These are phyloP conservation scores for Glyptemys insculpta DNA, from an alignment of 2,797 vertebrate species.

Conservation along the genomic window DNA sequence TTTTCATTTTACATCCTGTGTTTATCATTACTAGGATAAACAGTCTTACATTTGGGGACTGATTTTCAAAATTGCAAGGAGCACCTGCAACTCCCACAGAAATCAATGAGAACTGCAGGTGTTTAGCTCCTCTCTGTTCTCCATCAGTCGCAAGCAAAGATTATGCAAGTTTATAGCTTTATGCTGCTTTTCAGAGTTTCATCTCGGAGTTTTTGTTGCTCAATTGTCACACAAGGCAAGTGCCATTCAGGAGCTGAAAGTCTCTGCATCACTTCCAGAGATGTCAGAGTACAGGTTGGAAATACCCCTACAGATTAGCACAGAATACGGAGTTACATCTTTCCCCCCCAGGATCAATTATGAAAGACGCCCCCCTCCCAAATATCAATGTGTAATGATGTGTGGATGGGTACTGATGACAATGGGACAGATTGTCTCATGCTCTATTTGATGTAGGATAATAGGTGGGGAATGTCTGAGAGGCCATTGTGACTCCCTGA, in stretches of 20 bases:
- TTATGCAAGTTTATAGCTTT: not conserved
- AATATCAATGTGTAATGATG: accelerated
- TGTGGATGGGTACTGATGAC: not conserved
- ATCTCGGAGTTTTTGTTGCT: not conserved
- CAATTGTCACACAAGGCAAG: not conserved
- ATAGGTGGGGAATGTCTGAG: not conserved
- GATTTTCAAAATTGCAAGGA: no score
- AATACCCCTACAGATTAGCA: accelerated
- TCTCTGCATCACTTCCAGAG: not conserved
- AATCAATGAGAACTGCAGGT: not conserved
- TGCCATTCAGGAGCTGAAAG: not conserved
- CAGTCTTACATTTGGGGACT: not conserved
- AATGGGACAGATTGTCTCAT: not conserved
- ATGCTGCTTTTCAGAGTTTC: not conserved
- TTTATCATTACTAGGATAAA: accelerated
- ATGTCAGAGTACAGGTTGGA: not conserved
- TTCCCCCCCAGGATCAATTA: not conserved
- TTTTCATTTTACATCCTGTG: not conserved
- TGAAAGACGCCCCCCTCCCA: not conserved
- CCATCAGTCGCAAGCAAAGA: not conserved
- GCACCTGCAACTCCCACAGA: not conserved
- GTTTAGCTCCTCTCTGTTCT: not conserved
- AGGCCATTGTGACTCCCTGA: not conserved
- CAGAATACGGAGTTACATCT: accelerated
- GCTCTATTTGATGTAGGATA: accelerated